Evolutionary conservation across 1,140 invertebrate genomes (phyloP), one percentile per base, ranked within the genome.

Genomic region (Lysiphlebus fabarum): DNA sequence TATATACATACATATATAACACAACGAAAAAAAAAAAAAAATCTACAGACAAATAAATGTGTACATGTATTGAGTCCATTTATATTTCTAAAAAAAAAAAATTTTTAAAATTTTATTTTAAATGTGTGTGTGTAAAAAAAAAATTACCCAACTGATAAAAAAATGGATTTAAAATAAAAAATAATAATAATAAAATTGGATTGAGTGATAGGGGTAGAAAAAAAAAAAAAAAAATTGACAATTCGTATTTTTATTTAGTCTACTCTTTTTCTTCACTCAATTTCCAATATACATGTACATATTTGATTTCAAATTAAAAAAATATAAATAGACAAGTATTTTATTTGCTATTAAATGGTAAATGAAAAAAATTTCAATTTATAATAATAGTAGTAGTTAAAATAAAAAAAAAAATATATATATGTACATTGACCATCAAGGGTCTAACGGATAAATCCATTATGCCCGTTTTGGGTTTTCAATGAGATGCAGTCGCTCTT

Each of bases 361-460:
- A 26, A 26, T 26, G 17, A 26, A 4, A 26, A n/a, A 26, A 26
- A 26, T 26, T 26, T 26, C 17, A 26, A 26, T 26, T 26, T 1
- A 26, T 26, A 26, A 26, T 26, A 26, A 26, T 26, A 26, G 4
- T 26, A 26, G 8, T 8, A 41, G 2, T 37, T 12, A 17, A 53
- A 8, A 17, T 7, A n/a, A 34, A n/a, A 36, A 44, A n/a, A n/a
- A n/a, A n/a, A n/a, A n/a, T n/a, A n/a, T n/a, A n/a, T 12, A 49
- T 45, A 8, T 36, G 48, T 38, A 12, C n/a, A 14, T 5, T 14
- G 17, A 57, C n/a, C 47, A 26, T 26, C n/a, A 54, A 4, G 42
- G 14, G 49, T 49, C 26, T 59, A 63, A 59, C 61, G 63, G 64
- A 69, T 66, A 67, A 69, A 67, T 66, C 64, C 67, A 72, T 74